These are phyloP conservation scores for Stegophylla sp. DNA, from an alignment of 2,888 invertebrate species.

Conservation along the genomic window DNA sequence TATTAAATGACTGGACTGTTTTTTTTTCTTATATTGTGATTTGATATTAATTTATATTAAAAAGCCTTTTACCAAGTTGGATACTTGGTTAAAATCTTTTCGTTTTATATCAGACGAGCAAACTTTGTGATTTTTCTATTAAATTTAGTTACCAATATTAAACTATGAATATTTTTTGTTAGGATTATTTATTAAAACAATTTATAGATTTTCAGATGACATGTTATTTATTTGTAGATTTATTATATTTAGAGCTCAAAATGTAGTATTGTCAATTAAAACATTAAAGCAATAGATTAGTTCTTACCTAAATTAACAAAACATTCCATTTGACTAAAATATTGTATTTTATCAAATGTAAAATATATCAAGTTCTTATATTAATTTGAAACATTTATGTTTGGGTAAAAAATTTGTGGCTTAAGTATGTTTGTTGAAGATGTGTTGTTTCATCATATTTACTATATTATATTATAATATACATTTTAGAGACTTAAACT, in stretches of 20 bases:
- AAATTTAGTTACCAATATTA: constrained; percentile 52
- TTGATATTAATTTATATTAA: constrained; percentile 30
- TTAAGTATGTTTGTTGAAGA: constrained; percentile 42
- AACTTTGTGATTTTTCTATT: constrained; percentile 44
- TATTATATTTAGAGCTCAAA: constrained; percentile 49
- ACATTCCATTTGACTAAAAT: constrained; percentile 43
- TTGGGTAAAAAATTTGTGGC: constrained; percentile 42
- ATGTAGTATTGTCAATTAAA: constrained; percentile 52
- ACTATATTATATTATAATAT: constrained; percentile 55
- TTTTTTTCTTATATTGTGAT: constrained; percentile 34
- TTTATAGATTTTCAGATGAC: constrained; percentile 45
- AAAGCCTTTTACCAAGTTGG: constrained; percentile 41
- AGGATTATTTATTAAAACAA: constrained; percentile 53
- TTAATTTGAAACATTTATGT: constrained; percentile 8
- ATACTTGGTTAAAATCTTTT: constrained; percentile 14
- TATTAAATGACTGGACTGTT: constrained; percentile 34
- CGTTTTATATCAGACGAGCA: constrained; percentile 20
- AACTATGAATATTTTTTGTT: constrained; percentile 29
- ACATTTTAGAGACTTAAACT: constrained; percentile 60
- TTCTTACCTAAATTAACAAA: constrained; percentile 17
- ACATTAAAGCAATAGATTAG: constrained; percentile 37
- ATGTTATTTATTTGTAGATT: constrained; percentile 58
- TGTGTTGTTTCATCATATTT: constrained; percentile 42
- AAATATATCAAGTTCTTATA: constrained; percentile 9
- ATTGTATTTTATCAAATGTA: constrained; percentile 12